Conservation (phyloP, 35 echinoderm and acorn worm genomes). For the Diadema setosum region DNA sequence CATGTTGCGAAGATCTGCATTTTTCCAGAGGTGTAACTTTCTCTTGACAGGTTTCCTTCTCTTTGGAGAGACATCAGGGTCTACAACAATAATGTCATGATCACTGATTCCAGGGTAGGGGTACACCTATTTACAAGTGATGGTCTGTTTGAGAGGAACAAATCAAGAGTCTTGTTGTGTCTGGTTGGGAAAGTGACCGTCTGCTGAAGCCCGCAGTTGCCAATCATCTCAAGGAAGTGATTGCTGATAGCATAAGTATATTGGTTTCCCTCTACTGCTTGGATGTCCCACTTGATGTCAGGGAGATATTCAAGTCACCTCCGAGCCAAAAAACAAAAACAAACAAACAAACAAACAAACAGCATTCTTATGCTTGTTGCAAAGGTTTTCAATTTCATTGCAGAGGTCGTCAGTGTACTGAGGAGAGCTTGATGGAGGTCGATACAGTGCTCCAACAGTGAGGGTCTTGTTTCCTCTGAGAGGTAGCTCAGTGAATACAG, state of each 20-base stretch:
- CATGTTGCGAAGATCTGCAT: not conserved
- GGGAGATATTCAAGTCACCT: slow-evolving; percentile 29
- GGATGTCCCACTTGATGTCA: slow-evolving; percentile 8
- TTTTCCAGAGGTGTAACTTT: slow-evolving; percentile 9
- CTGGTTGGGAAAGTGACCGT: slow-evolving; percentile 22
- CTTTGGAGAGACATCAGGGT: not conserved
- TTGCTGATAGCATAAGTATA: not conserved
- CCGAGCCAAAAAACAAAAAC: too few species aligned
- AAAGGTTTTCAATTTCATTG: not conserved
- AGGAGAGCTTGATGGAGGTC: not conserved
- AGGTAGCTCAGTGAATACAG: not conserved
- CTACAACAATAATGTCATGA: slow-evolving; percentile 4
- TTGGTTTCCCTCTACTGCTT: not conserved
- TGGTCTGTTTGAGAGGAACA: too few species aligned
- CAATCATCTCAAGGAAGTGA: not conserved
- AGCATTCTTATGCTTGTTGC: not conserved
- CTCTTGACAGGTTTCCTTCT: not conserved
- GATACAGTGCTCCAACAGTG: slow-evolving; percentile 4
- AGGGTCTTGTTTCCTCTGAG: not conserved
- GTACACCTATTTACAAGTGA: not conserved
- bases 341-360: slow-evolving; percentile 5
- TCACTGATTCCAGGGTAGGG: not conserved
- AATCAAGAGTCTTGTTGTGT: too few species aligned
- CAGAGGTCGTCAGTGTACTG: not conserved
- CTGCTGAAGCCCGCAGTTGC: slow-evolving; percentile 3